Percentiles rank a stretch among this genome's conserved stretches.
phyloP scores from a whole-genome alignment of 2,113 vertebrate species.

The Channa maculata region DNA sequence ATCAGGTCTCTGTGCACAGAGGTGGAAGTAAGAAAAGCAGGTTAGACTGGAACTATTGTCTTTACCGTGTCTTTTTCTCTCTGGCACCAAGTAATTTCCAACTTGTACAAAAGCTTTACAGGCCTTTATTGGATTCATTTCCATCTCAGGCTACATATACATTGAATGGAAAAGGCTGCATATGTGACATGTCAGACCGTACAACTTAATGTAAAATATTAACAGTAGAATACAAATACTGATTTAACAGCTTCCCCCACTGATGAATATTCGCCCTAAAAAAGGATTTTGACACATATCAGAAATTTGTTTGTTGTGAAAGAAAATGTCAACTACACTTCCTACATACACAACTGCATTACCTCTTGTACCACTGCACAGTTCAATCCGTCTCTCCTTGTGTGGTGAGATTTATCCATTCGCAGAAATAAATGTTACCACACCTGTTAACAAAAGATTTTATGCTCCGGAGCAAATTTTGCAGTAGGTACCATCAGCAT shows the following conservation, averaged over 20 bases:
- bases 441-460: conserved; percentile 13
- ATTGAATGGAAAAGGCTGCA: no score
- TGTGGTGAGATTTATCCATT: conserved; percentile 1
- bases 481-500: conserved; percentile 32
- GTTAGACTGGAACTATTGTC: conserved; percentile 20
- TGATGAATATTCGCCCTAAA: no score
- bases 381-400: neutral
- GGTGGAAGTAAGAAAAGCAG: conserved; percentile 30
- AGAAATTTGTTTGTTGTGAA: no score
- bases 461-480: conserved; percentile 18
- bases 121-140: neutral
- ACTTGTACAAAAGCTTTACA: neutral
- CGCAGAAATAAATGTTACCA: conserved; percentile 12
- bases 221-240: no score
- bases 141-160: neutral
- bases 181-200: no score
- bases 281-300: no score
- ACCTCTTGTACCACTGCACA: no score
- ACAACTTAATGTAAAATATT: no score
- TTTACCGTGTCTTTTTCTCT: neutral
- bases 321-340: no score
- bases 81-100: neutral
- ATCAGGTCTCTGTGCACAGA: conserved; percentile 22
- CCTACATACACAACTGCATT: no score
- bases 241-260: no score